phyloP scores from a whole-genome alignment of 2,888 invertebrate genomes.

The Drosophila parthenogenetica region DNA sequence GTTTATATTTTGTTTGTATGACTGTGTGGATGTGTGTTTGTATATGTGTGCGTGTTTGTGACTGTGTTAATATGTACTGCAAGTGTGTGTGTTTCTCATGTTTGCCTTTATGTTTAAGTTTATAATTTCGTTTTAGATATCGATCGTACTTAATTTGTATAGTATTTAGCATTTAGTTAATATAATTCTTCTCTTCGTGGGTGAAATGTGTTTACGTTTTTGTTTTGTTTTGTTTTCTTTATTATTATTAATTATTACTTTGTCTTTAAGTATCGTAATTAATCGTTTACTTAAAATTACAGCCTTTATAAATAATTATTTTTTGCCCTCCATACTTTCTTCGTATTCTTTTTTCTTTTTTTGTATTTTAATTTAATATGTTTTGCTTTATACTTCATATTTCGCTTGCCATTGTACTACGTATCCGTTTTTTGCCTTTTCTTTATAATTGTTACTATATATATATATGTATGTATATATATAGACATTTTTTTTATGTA shows the following conservation, averaged over 20 bases:
- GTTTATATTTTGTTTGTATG: slow-evolving; percentile 20
- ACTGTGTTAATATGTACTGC: slow-evolving; percentile 36
- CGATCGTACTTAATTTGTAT: slow-evolving; percentile 74
- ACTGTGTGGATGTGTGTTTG: slow-evolving; percentile 13
- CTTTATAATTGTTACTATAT: slow-evolving; percentile 72
- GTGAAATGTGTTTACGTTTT: slow-evolving; percentile 76
- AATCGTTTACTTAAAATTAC: slow-evolving; percentile 84
- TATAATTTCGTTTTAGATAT: slow-evolving; percentile 77
- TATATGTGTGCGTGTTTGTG: slow-evolving; percentile 36
- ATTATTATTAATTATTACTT: slow-evolving; percentile 45
- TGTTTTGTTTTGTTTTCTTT: slow-evolving; percentile 26
- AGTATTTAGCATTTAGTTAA: slow-evolving; percentile 71
- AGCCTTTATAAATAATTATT: slow-evolving; percentile 84
- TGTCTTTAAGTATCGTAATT: slow-evolving; percentile 54
- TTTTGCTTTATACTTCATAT: slow-evolving; percentile 76
- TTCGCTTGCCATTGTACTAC: slow-evolving; percentile 82
- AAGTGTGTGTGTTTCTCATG: slow-evolving; percentile 45
- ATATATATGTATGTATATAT: slow-evolving; percentile 62
- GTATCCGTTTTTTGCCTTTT: slow-evolving; percentile 66
- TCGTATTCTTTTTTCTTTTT: slow-evolving; percentile 29
- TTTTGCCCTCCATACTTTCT: slow-evolving; percentile 39
- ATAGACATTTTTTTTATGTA: slow-evolving; percentile 59
- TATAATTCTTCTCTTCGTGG: slow-evolving; percentile 71
- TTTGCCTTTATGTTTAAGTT: slow-evolving; percentile 63
- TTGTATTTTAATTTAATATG: slow-evolving; percentile 49